These are phyloP conservation scores for Halocynthia aurantium DNA, from an alignment of 23 tunicate species.

Conservation along the genomic window DNA sequence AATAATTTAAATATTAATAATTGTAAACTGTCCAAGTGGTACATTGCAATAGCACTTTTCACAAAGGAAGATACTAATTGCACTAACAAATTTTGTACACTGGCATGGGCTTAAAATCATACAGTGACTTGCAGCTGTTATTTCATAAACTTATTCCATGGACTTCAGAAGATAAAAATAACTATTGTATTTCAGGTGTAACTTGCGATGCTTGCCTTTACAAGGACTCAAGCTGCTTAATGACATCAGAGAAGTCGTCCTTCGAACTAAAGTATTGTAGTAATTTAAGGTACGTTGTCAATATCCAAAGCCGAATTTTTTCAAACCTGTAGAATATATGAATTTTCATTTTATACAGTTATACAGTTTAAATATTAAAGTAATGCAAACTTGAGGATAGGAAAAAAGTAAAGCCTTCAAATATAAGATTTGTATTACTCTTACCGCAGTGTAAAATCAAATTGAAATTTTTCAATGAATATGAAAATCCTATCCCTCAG, in stretches of 20 bases:
- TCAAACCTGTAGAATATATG: neutral
- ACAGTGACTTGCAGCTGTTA: no score
- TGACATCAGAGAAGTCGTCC: constrained; percentile 13
- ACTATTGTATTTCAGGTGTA: no score
- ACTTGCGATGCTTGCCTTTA: neutral
- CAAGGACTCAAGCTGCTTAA: constrained; percentile 10
- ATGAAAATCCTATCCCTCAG: constrained; percentile 1
- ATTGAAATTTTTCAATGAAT: constrained; percentile 2
- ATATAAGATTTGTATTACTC: neutral
- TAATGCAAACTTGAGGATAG: neutral
- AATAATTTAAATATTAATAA: no score
- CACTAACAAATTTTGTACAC: no score
- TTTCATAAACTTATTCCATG: no score
- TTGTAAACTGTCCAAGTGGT: no score
- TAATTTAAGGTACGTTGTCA: constrained; percentile 6
- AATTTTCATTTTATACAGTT: neutral
- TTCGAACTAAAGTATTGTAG: neutral
- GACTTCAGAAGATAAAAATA: no score
- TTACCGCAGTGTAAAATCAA: constrained; percentile 15
- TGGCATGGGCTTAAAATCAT: no score
- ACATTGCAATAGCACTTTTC: no score
- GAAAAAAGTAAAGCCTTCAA: neutral
- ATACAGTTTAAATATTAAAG: neutral
- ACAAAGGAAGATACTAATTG: no score
- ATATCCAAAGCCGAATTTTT: constrained; percentile 15